phyloP scores from a whole-genome alignment of 2,113 vertebrate genomes.

The Pholis gunnellus region DNA sequence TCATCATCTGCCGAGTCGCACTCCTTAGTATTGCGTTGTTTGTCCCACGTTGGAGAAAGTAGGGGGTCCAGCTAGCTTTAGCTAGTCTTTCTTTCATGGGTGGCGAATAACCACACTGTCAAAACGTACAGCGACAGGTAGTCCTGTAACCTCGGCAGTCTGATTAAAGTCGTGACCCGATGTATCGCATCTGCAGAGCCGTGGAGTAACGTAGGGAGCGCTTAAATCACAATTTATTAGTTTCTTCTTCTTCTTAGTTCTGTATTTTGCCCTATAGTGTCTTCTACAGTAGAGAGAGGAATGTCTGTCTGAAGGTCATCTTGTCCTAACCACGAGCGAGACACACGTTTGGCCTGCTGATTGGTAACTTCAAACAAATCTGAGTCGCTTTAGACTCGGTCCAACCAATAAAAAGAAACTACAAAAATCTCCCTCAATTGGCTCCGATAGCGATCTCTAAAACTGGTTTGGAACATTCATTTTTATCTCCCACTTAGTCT shows the following conservation, averaged over 20 bases:
- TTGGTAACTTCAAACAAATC: background rate
- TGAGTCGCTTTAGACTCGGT: background rate
- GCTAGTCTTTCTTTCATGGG: too few species aligned
- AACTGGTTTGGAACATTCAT: background rate
- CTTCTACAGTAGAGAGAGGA: background rate
- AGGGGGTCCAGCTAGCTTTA: too few species aligned
- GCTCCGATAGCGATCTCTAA: background rate
- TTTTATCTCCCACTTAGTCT: too few species aligned
- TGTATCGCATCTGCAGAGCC: too few species aligned
- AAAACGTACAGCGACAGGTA: too few species aligned
- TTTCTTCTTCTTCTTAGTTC: background rate
- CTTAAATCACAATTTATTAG: background rate
- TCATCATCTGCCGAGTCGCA: too few species aligned
- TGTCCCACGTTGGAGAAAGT: too few species aligned
- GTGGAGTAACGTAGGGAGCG: too few species aligned
- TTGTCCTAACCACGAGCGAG: background rate
- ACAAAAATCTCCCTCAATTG: background rate
- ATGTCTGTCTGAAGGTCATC: background rate
- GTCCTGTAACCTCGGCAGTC: too few species aligned
- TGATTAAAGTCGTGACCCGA: too few species aligned
- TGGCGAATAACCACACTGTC: too few species aligned
- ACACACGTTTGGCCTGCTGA: background rate
- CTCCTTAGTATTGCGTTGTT: too few species aligned
- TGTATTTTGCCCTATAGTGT: background rate
- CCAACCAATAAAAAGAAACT: background rate